Evolutionary conservation across 30 jellyfish, hydroid and myxozoan genomes (phyloP).

Genomic region (Cassiopea xamachana): DNA sequence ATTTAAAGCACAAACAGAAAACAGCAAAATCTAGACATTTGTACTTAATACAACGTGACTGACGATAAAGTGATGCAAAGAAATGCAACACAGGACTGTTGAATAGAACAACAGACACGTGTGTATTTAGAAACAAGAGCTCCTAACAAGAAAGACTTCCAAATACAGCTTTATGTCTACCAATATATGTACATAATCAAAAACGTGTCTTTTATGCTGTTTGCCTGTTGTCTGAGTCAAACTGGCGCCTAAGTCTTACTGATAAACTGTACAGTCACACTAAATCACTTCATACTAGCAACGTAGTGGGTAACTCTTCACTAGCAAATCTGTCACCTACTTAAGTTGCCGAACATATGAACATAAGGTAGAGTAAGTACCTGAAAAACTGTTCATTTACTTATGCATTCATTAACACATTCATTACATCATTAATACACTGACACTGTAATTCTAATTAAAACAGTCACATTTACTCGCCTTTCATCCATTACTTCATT

Average conservation of each 20-base stretch:
- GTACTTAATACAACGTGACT: background rate
- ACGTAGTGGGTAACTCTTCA: too few relatives aligned
- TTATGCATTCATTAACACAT: background rate
- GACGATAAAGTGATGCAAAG: background rate
- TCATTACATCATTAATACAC: background rate
- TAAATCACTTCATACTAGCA: too few relatives aligned
- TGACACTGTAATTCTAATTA: background rate
- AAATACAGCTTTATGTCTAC: background rate
- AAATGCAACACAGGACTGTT: background rate
- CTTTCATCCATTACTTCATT: background rate
- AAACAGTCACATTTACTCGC: background rate
- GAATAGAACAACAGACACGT: conserved; percentile 3
- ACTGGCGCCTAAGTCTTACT: background rate
- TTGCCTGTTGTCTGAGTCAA: background rate
- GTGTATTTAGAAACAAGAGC: background rate
- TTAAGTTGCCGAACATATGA: too few relatives aligned
- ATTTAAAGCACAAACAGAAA: background rate
- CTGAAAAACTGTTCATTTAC: background rate
- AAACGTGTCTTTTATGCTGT: background rate
- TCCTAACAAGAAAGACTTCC: background rate
- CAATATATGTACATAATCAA: background rate
- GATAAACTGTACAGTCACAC: too few relatives aligned
- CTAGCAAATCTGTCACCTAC: background rate
- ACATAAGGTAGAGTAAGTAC: too few relatives aligned
- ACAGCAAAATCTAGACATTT: background rate